Conservation (phyloP, 2,113 vertebrate species). For the Reinhardtius hippoglossoides region DNA sequence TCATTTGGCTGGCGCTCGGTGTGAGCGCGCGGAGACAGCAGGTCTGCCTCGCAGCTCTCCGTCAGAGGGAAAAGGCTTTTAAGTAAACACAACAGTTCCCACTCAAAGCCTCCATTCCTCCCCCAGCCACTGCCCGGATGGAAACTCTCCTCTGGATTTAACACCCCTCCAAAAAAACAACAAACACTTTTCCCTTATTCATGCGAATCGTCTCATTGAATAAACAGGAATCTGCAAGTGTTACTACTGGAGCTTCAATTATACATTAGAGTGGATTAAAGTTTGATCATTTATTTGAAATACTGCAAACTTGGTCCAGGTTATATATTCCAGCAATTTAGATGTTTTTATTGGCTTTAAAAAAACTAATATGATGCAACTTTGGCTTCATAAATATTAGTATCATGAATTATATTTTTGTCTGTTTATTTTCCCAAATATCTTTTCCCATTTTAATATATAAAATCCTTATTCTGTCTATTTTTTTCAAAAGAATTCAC, state of each 20-base stretch:
- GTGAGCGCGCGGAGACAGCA: constrained; percentile 63
- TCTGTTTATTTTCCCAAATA: no score
- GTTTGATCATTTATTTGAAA: neutral
- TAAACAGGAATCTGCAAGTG: neutral
- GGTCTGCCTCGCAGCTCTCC: constrained; percentile 67
- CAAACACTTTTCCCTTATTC: neutral
- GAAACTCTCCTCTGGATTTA: neutral
- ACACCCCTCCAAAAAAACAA: neutral
- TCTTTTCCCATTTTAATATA: no score
- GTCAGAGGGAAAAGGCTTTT: constrained; percentile 47
- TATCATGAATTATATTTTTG: no score
- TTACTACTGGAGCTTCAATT: neutral
- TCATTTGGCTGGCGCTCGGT: constrained; percentile 58
- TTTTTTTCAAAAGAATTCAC: no score
- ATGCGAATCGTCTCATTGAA: neutral
- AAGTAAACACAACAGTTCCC: constrained; percentile 58
- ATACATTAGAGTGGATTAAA: neutral
- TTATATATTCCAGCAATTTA: neutral
- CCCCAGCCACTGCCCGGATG: neutral
- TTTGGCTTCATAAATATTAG: no score
- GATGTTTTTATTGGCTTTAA: no score
- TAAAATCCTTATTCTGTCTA: no score
- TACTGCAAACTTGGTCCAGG: no score
- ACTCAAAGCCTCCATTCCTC: constrained; percentile 24
- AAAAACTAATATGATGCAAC: no score